Percentiles rank a stretch among this genome's conserved stretches.
These are phyloP conservation scores for Sinocyclocheilus rhinocerous DNA, from an alignment of 2,113 vertebrate genomes.

Conservation along the genomic window DNA sequence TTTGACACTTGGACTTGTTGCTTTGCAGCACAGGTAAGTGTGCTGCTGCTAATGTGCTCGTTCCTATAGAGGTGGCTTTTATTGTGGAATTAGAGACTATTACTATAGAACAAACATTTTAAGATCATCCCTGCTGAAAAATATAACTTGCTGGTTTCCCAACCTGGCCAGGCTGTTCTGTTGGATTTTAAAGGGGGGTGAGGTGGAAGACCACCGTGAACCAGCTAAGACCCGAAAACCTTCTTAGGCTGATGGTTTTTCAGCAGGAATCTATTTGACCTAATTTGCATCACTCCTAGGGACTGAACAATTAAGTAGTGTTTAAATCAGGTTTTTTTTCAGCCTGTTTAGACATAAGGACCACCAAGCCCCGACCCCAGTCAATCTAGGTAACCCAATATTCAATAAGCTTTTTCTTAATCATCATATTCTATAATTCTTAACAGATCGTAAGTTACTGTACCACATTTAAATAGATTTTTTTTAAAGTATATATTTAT, in stretches of 20 bases:
- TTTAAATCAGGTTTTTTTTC: neutral
- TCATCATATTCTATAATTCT: neutral
- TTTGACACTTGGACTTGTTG: constrained; percentile 86
- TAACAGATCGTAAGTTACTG: no score
- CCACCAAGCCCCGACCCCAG: neutral
- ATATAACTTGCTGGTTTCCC: neutral
- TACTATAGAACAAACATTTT: neutral
- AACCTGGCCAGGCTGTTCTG: neutral
- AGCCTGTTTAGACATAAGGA: neutral
- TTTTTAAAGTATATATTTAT: no score
- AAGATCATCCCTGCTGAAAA: neutral
- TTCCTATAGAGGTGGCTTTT: no score
- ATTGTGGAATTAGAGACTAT: neutral
- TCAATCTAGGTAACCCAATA: neutral
- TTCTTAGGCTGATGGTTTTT: neutral
- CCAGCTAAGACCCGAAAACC: neutral
- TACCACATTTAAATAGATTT: no score
- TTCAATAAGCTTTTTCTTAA: neutral
- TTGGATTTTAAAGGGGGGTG: neutral
- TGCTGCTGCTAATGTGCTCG: no score
- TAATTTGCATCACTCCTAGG: neutral
- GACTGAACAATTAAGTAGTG: neutral
- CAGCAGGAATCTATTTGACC: neutral
- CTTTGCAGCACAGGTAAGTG: constrained; percentile 91
- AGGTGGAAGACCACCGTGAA: neutral